These are phyloP conservation scores for Teleogryllus occipitalis DNA, from an alignment of 1,140 invertebrate genomes.

Conservation along the genomic window DNA sequence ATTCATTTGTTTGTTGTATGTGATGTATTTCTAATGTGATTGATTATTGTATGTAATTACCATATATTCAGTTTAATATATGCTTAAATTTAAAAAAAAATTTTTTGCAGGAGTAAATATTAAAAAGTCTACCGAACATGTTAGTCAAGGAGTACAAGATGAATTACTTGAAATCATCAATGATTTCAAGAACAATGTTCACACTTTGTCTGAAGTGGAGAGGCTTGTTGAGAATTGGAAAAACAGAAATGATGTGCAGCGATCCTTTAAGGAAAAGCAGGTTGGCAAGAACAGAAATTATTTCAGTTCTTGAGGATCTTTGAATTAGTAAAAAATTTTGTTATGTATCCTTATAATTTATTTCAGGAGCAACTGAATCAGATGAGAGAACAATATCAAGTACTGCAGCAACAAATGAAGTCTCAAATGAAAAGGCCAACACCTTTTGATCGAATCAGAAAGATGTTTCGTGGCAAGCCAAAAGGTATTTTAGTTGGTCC, in stretches of 20 bases:
- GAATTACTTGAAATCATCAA: conserved; percentile 79
- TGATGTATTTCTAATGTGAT: too few species aligned
- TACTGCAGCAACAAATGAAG: conserved; percentile 67
- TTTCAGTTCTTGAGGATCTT: conserved; percentile 21
- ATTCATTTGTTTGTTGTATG: too few species aligned
- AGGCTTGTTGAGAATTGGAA: conserved; percentile 76
- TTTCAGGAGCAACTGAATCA: conserved; percentile 57
- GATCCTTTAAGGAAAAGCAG: conserved; percentile 75
- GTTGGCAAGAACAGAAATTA: conserved; percentile 20
- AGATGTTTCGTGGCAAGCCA: conserved; percentile 59
- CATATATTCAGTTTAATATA: too few species aligned
- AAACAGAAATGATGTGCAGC: conserved; percentile 74
- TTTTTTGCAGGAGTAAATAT: background rate
- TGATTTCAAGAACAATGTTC: conserved; percentile 82
- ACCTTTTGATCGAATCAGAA: conserved; percentile 66
- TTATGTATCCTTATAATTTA: background rate
- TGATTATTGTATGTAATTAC: too few species aligned
- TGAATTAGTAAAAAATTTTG: background rate
- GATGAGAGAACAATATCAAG: conserved; percentile 70
- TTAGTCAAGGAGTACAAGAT: conserved; percentile 45
- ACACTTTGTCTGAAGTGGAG: conserved; percentile 74
- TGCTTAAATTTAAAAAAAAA: background rate
- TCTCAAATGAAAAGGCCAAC: conserved; percentile 61
- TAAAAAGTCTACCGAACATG: conserved; percentile 8
- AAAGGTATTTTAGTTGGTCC: conserved; percentile 32